A percentile compares a stretch with the other conserved stretches of the same genome.
Evolutionary conservation across 2,113 vertebrate species (phyloP).

Genomic region (Otolemur garnettii): DNA sequence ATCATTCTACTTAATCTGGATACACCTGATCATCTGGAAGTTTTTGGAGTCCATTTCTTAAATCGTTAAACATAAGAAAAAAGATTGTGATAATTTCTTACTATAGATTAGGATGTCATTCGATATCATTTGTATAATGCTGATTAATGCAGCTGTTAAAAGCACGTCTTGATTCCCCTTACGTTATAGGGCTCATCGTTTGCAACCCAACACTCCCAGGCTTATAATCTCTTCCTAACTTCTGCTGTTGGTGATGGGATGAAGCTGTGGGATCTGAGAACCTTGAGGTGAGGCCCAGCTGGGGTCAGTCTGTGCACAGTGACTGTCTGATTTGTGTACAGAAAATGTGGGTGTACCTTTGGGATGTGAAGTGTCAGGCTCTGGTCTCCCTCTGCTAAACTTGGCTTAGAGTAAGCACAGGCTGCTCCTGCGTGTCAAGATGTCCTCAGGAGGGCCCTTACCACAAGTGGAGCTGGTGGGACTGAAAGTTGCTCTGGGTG

Average conservation of each 20-base stretch:
- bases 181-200: slow-evolving; percentile 92
- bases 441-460: too few relatives aligned
- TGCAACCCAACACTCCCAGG: slow-evolving; percentile 87
- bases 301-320: not conserved
- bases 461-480: too few relatives aligned
- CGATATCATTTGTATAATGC: not conserved
- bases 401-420: not conserved
- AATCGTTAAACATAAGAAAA: not conserved
- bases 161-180: not conserved
- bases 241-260: slow-evolving; percentile 92
- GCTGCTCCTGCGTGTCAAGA: not conserved
- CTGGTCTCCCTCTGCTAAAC: accelerated
- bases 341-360: accelerated
- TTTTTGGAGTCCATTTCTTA: not conserved
- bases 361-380: accelerated
- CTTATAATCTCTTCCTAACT: slow-evolving; percentile 93
- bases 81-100: not conserved
- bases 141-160: not conserved
- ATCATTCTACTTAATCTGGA: too few relatives aligned
- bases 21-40: too few relatives aligned
- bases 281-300: slow-evolving; percentile 87
- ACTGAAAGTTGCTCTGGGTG: too few relatives aligned
- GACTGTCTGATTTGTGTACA: not conserved
- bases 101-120: not conserved
- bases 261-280: slow-evolving; percentile 95